Evolutionary conservation across 2,888 invertebrate species (phyloP).

Genomic region (Orchesella flavescens): DNA sequence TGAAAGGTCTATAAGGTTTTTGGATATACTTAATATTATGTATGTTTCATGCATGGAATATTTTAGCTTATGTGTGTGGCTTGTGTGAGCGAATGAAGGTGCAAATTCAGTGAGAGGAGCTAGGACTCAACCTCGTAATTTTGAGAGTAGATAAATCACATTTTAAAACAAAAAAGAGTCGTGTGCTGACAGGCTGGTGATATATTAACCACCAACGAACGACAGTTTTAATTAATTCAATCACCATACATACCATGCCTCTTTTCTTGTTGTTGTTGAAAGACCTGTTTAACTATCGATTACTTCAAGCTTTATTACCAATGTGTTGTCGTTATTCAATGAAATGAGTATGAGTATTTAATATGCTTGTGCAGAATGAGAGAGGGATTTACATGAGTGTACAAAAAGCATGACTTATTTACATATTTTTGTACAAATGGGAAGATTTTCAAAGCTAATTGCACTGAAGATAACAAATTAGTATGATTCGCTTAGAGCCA

Average conservation of each 20-base stretch:
- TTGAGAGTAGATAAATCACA: constrained; percentile 49
- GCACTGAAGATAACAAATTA: constrained; percentile 63
- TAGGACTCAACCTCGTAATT: not conserved
- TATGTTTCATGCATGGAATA: too few relatives aligned
- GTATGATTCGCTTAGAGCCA: constrained; percentile 61
- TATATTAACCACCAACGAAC: constrained; percentile 64
- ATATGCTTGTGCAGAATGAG: not conserved
- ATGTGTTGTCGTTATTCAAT: constrained; percentile 4
- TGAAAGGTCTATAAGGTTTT: too few relatives aligned
- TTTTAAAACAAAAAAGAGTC: constrained; percentile 51
- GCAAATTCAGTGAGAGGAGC: too few relatives aligned
- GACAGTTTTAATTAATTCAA: constrained; percentile 65
- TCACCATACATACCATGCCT: constrained; percentile 49
- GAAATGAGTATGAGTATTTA: constrained; percentile 48
- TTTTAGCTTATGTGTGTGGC: too few relatives aligned
- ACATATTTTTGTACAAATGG: constrained; percentile 57
- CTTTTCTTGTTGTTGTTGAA: constrained; percentile 49
- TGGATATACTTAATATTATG: too few relatives aligned
- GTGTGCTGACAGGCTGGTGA: constrained; percentile 63
- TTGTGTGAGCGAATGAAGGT: too few relatives aligned
- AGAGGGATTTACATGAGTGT: not conserved
- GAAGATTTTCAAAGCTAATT: constrained; percentile 63
- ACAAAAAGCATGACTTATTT: constrained; percentile 48
- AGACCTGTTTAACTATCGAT: constrained; percentile 64
- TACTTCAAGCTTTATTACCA: constrained; percentile 57